Percentiles rank a stretch among this genome's conserved stretches.
Evolutionary conservation across 2,113 vertebrate genomes (phyloP).

Genomic region (Catharus fuscescens): DNA sequence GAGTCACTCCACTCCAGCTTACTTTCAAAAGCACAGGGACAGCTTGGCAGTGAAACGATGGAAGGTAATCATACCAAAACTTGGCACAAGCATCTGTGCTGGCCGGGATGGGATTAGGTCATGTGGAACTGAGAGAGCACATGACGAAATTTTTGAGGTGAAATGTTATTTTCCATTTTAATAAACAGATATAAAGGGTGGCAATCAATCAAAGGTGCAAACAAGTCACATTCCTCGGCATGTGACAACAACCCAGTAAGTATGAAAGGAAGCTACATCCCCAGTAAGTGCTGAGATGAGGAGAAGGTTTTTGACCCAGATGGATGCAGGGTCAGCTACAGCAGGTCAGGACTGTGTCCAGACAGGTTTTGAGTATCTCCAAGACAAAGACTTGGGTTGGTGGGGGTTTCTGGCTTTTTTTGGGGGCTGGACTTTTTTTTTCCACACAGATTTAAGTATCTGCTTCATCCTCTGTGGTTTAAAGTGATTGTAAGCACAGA

Average conservation of each 20-base stretch:
- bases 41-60: background rate
- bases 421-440: background rate
- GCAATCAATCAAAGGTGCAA: slow-evolving; percentile 24
- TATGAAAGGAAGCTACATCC: background rate
- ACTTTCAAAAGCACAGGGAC: background rate
- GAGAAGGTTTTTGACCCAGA: background rate
- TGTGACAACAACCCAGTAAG: background rate
- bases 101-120: background rate
- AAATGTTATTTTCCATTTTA: slow-evolving; percentile 38
- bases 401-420: background rate
- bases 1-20: background rate
- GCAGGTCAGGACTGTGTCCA: background rate
- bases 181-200: background rate
- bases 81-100: background rate
- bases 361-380: background rate
- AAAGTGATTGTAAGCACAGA: background rate
- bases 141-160: slow-evolving; percentile 21
- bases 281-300: background rate
- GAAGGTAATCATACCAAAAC: slow-evolving; percentile 7
- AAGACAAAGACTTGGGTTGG: background rate
- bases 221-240: background rate
- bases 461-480: background rate
- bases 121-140: slow-evolving; percentile 8
- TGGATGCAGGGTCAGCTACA: background rate
- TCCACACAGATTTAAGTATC: background rate